phyloP scores from a whole-genome alignment of 2,888 invertebrate genomes.

The Herminia tarsipennalis region DNA sequence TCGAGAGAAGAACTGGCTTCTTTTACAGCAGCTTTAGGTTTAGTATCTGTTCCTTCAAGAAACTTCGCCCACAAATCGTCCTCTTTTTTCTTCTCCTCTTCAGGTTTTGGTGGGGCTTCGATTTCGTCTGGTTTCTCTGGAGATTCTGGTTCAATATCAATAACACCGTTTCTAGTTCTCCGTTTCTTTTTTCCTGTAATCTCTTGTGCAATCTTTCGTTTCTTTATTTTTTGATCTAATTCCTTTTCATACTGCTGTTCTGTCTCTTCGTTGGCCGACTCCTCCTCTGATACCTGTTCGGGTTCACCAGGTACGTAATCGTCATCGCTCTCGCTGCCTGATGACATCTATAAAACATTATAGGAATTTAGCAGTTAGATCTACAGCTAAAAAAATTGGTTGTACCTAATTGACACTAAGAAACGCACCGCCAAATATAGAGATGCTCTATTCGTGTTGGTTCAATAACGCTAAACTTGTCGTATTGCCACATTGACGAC shows the following conservation, averaged over 20 bases:
- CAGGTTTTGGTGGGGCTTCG: slow-evolving; percentile 74
- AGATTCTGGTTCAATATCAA: slow-evolving; percentile 56
- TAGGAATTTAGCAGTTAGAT: not conserved
- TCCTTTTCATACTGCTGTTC: slow-evolving; percentile 84
- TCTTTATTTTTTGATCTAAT: slow-evolving; percentile 63
- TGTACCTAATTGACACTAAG: too few species aligned
- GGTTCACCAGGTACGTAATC: slow-evolving; percentile 90
- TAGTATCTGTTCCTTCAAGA: slow-evolving; percentile 88
- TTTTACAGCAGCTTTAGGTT: slow-evolving; percentile 56
- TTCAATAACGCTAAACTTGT: too few species aligned
- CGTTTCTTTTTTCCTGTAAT: slow-evolving; percentile 60
- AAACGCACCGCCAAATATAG: too few species aligned
- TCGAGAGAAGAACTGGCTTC: slow-evolving; percentile 36
- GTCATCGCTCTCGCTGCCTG: slow-evolving; percentile 92
- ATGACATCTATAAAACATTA: slow-evolving; percentile 75
- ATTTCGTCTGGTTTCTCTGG: slow-evolving; percentile 36
- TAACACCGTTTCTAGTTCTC: slow-evolving; percentile 48
- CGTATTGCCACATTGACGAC: too few species aligned
- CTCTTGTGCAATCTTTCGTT: slow-evolving; percentile 60
- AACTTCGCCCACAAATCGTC: slow-evolving; percentile 93
- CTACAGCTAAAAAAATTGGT: not conserved
- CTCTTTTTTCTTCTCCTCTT: slow-evolving; percentile 89
- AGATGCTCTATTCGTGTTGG: too few species aligned
- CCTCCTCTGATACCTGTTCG: slow-evolving; percentile 88
- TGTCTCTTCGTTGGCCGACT: slow-evolving; percentile 87